A percentile compares a stretch with the other conserved stretches of the same genome.
phyloP scores from a whole-genome alignment of 2,888 invertebrate genomes.

The Itoplectis maculator region DNA sequence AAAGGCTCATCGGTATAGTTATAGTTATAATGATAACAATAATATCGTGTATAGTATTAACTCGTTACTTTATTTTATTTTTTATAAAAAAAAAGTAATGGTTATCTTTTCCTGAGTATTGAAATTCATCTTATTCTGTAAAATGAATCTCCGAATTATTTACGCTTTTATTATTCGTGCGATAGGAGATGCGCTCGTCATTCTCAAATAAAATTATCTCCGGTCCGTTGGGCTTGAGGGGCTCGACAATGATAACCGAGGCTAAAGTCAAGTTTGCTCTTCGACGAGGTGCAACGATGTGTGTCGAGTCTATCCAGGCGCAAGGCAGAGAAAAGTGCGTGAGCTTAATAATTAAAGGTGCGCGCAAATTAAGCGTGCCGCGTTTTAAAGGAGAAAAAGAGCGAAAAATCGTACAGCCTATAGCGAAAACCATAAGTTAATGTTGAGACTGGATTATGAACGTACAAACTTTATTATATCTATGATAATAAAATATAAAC shows the following conservation, averaged over 20 bases:
- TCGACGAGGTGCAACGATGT: slow-evolving; percentile 6
- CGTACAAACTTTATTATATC: slow-evolving; percentile 76
- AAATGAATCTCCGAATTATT: neutral
- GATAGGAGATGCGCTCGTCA: neutral
- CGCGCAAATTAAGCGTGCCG: neutral
- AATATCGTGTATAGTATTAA: slow-evolving; percentile 2
- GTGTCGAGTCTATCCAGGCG: neutral
- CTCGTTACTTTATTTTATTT: neutral
- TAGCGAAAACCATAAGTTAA: slow-evolving; percentile 66
- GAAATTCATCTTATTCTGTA: slow-evolving; percentile 8
- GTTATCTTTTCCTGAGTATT: neutral
- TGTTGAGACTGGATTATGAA: slow-evolving; percentile 80
- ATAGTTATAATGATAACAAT: slow-evolving; percentile 11
- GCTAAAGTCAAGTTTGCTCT: neutral
- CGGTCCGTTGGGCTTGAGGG: neutral
- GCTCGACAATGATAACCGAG: neutral
- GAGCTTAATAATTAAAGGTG: slow-evolving; percentile 10
- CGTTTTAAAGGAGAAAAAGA: neutral
- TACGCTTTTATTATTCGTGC: neutral
- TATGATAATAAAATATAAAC: slow-evolving; percentile 43
- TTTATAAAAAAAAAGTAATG: neutral
- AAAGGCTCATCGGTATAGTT: slow-evolving; percentile 47
- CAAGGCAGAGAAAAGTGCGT: neutral
- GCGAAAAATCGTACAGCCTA: slow-evolving; percentile 37
- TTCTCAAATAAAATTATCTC: neutral